Conservation (phyloP, 2,113 vertebrate species). For the Lampris megalopsis region DNA sequence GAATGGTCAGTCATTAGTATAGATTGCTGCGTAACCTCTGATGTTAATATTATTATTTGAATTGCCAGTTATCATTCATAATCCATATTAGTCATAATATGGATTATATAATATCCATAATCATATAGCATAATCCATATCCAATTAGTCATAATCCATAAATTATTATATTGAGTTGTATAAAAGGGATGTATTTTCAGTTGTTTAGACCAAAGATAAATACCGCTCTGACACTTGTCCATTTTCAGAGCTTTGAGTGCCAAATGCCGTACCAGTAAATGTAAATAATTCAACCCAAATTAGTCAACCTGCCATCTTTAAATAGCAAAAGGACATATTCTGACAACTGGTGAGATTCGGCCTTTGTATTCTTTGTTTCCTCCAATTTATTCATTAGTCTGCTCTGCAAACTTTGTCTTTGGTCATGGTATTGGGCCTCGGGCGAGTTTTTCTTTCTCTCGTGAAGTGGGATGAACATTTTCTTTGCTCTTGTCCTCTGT, state of each 20-base stretch:
- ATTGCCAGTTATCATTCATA: slow-evolving; percentile 40
- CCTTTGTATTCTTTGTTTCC: slow-evolving; percentile 41
- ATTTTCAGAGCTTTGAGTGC: slow-evolving; percentile 67
- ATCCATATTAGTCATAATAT: not conserved
- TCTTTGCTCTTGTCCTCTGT: slow-evolving; percentile 57
- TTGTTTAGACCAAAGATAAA: slow-evolving; percentile 27
- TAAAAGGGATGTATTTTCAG: slow-evolving; percentile 44
- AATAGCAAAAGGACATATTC: slow-evolving; percentile 69
- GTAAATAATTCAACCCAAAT: slow-evolving; percentile 79
- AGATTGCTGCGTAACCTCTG: not conserved
- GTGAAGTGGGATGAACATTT: slow-evolving; percentile 60
- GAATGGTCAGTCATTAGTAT: slow-evolving; percentile 12
- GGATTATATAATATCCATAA: too few relatives aligned
- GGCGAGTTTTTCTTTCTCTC: slow-evolving; percentile 56
- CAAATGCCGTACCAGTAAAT: slow-evolving; percentile 55
- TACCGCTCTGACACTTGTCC: slow-evolving; percentile 20
- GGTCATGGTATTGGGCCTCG: slow-evolving; percentile 57
- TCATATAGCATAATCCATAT: too few relatives aligned
- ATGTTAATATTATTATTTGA: not conserved
- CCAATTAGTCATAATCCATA: too few relatives aligned
- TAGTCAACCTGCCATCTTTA: slow-evolving; percentile 76
- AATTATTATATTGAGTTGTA: too few relatives aligned
- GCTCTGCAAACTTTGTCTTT: slow-evolving; percentile 68
- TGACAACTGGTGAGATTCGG: slow-evolving; percentile 80
- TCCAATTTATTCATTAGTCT: slow-evolving; percentile 59